These are phyloP conservation scores for Oikopleura dioica DNA, from an alignment of 23 tunicate genomes.

Conservation along the genomic window DNA sequence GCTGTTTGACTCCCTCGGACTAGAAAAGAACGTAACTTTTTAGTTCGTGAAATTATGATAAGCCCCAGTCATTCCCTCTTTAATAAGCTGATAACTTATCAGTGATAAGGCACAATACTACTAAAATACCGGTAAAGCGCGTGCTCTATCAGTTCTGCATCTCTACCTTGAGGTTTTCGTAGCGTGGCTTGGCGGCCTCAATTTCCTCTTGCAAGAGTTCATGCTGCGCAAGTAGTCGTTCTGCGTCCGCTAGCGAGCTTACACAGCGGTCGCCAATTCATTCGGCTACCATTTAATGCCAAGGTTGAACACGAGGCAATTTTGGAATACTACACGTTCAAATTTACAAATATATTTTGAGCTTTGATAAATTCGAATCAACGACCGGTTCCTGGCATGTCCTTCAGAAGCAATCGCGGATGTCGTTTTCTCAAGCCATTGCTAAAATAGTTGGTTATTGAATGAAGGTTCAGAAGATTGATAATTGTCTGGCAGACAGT, in stretches of 20 bases:
- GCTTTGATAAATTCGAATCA: background rate
- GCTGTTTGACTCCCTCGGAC: too few species aligned
- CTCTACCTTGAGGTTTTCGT: slow-evolving; percentile 44
- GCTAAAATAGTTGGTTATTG: slow-evolving; percentile 16
- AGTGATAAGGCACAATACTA: too few species aligned
- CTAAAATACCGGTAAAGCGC: too few species aligned
- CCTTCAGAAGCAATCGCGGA: slow-evolving; percentile 83
- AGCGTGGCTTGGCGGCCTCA: slow-evolving; percentile 21
- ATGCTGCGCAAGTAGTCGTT: slow-evolving; percentile 73
- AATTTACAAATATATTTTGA: too few species aligned
- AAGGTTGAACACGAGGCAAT: background rate
- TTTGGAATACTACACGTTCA: too few species aligned
- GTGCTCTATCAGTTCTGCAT: too few species aligned
- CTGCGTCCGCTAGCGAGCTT: slow-evolving; percentile 58
- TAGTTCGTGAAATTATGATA: too few species aligned
- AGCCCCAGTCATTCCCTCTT: too few species aligned
- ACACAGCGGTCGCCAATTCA: background rate
- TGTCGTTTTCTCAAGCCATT: slow-evolving; percentile 69
- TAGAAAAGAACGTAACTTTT: too few species aligned
- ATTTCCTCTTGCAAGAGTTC: slow-evolving; percentile 55
- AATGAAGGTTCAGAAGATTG: too few species aligned
- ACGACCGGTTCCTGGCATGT: background rate
- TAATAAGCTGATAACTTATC: too few species aligned
- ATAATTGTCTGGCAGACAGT: too few species aligned
- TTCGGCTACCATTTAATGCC: background rate